Conservation (phyloP, 64 coral and sea anemone species). For the Montipora capricornis region DNA sequence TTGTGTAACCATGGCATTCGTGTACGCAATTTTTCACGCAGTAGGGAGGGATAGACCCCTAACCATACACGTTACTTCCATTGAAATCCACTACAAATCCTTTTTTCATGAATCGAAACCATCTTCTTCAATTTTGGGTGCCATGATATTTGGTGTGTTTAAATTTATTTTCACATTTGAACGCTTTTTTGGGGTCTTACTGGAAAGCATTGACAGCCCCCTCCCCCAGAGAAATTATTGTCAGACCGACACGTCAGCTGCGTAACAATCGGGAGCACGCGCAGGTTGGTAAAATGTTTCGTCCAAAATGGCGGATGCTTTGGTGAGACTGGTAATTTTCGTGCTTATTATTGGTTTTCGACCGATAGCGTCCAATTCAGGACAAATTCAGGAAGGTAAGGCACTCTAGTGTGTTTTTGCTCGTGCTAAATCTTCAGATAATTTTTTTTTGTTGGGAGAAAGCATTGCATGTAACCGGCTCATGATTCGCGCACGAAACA, state of each 20-base stretch:
- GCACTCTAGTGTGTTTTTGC: background rate
- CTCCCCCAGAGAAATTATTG: background rate
- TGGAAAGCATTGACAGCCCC: background rate
- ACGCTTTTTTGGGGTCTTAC: background rate
- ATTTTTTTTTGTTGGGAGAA: background rate
- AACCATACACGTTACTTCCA: too few relatives aligned
- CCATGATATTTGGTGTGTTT: background rate
- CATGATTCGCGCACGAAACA: background rate
- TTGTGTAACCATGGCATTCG: conserved; percentile 2
- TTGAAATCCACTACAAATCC: background rate
- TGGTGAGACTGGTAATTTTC: conserved; percentile 10
- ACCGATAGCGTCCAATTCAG: background rate
- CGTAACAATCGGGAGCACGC: conserved; percentile 55
- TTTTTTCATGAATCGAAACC: too few relatives aligned
- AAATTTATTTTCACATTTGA: background rate
- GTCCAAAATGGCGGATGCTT: conserved; percentile 40
- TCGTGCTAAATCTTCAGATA: background rate
- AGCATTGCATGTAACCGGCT: background rate
- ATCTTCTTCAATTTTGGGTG: too few relatives aligned
- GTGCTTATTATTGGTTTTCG: conserved; percentile 26
- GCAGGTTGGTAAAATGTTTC: conserved; percentile 24
- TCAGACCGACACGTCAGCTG: conserved; percentile 42
- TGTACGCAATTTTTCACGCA: background rate
- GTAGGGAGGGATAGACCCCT: background rate
- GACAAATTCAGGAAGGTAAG: conserved; percentile 13